Evolutionary conservation across 2,888 invertebrate species (phyloP), one percentile per base, ranked within the genome.

Genomic region (Cataglyphis livida): DNA sequence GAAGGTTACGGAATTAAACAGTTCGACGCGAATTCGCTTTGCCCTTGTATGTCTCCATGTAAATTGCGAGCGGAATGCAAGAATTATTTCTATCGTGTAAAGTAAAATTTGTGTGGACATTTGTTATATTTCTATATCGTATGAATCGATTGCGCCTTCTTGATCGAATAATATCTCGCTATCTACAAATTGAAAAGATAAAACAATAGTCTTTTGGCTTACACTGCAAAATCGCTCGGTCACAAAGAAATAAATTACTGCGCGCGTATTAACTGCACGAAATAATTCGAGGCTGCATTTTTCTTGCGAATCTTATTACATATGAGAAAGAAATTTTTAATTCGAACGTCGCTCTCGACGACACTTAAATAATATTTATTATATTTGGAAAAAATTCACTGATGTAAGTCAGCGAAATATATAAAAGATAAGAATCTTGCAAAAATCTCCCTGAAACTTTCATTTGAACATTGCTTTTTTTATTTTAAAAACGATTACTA

Each of bases 1-100:
- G 66, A 84, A 81, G 85, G 82, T 89, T 82, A 57, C 38, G 82
- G 65, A 66, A 85, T 70, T 71, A 54, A 81, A 84, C 86, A 66
- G 64, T 76, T 85, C 51, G 78, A 25, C 59, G 54, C 10, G 66
- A 66, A n/a, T 59, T 44, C 41, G 44, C 35, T 68, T 59, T 78
- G 62, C 78, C 25, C 57, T 66, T 54, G 38, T 38, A 38, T 12
- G 15, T n/a, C 1, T 12, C n/a, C n/a, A 41, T 54, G 70, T 41
- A 32, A 70, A 57, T 21, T 59, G 41, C 41, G n/a, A 68, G 4
- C 18, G 25, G n/a, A 65, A 9, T 65, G 9, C 4, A 10, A 38
- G 3, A 66, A 76, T 66, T 66, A 76, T 25, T 28, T n/a, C n/a
- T 28, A 51, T 18, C 25, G 32, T 35, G 25, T 18, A 38, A 18